Conservation (phyloP, 2,797 vertebrate genomes). For the Eurystomus glaucurus region DNA sequence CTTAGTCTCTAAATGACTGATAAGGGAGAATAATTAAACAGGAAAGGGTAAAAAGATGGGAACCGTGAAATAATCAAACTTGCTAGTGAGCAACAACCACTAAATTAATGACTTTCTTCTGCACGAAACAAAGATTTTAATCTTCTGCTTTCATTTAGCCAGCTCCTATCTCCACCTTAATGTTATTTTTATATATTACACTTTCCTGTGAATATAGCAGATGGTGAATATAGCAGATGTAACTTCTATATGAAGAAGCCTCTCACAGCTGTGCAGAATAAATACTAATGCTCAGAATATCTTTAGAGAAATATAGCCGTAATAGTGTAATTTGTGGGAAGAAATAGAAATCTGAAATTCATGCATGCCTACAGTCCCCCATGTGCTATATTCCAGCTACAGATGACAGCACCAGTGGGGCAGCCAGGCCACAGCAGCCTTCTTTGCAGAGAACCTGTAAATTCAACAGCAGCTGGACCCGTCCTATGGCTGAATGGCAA, state of each 20-base stretch:
- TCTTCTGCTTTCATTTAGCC: slow-evolving; percentile 25
- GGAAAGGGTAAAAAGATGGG: background rate
- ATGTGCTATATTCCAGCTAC: background rate
- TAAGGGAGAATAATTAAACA: slow-evolving; percentile 51
- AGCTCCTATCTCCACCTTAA: slow-evolving; percentile 4
- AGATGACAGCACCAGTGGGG: background rate
- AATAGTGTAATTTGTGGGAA: slow-evolving; percentile 30
- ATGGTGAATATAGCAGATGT: slow-evolving; percentile 36
- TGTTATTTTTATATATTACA: slow-evolving; percentile 27
- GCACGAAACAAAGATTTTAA: background rate
- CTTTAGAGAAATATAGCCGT: slow-evolving; percentile 18
- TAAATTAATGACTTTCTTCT: background rate
- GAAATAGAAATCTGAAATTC: slow-evolving; percentile 51
- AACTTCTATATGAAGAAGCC: slow-evolving; percentile 17
- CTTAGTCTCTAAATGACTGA: slow-evolving; percentile 33
- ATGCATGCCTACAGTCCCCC: background rate
- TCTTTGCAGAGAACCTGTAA: slow-evolving; percentile 1
- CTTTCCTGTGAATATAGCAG: slow-evolving; percentile 31
- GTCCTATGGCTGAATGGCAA: background rate
- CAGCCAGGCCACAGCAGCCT: background rate
- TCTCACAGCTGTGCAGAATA: slow-evolving; percentile 24
- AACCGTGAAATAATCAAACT: slow-evolving; percentile 44
- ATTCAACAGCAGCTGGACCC: background rate
- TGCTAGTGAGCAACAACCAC: background rate
- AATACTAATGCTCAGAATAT: slow-evolving; percentile 11